Base-by-base conservation (phyloP, 2,888 invertebrate genomes). In the Drosophila tanythrix region DNA sequence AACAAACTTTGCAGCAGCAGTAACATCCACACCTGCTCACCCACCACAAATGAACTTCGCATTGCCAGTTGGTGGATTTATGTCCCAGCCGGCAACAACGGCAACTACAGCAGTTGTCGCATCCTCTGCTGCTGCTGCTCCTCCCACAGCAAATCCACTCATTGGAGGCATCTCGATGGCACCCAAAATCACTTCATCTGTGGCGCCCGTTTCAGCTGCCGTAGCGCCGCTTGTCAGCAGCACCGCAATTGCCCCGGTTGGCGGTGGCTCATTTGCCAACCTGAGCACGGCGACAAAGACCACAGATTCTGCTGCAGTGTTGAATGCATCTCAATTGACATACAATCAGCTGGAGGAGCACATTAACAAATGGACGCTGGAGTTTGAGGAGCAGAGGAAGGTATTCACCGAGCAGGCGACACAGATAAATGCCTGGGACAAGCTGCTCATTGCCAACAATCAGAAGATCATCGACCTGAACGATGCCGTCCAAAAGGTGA, bases 351-450 rank as follows among this genome's bases (percentile, higher is more conserved):
- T 98, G 4, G 98, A 98, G 92, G 98, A 98, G 90, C 95, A 95
- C 43, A 97, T 99, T 69, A 98, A 98, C 93, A 98, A 99, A 93
- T 99, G 98, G 98, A 98, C 97, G 0, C 92, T 97, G 1, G 98
- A 98, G 87, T 93, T 99, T 46, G 98, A 98, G 81, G 98, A 98
- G 80, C 98, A 98, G 91, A 98, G 99, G 91, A 97, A 97, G 91
- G 95, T 96, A 0, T 99, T 99, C 91, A 95, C 98, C 70, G 97
- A 98, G 92, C 99, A 99, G 92, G 99, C 99, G 0, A 97, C 97
- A 6, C 98, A 98, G 93, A 96, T 99, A 66, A 99, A 99, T 93
- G 97, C 97, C 0, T 99, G 99, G 99, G 99, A 99, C 92, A 95
- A 97, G 76, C 94, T 98, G 48, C 94, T 99, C 2, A 97, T 98